Evolutionary conservation across 2,113 vertebrate genomes (phyloP).

Genomic region (Opisthocomus hoazin): DNA sequence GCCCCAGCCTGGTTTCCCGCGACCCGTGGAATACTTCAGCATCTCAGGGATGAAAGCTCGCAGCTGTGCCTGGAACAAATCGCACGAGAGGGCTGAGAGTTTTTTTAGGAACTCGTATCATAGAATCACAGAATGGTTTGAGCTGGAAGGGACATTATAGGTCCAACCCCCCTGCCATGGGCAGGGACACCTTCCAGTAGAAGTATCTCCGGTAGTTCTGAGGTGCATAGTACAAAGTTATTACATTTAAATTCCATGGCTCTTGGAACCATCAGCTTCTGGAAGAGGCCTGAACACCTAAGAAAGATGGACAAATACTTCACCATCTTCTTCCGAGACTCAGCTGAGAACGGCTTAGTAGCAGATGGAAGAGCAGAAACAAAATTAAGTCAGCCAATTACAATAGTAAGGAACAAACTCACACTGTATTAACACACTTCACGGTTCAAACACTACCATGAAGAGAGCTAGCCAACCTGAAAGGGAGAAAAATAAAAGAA

Average conservation of each 20-base stretch:
- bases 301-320: neutral
- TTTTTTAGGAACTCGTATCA: fast-evolving
- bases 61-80: slow-evolving; percentile 85
- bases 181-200: too few relatives aligned
- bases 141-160: too few relatives aligned
- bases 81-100: neutral
- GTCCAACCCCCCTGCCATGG: too few relatives aligned
- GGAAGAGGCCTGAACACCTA: neutral
- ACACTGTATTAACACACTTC: fast-evolving
- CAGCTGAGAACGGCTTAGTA: neutral
- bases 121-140: too few relatives aligned
- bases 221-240: fast-evolving
- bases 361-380: neutral
- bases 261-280: neutral
- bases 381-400: neutral
- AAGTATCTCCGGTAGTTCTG: neutral
- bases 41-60: slow-evolving; percentile 99
- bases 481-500: neutral
- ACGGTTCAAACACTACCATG: neutral
- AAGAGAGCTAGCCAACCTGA: neutral
- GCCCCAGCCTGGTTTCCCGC: slow-evolving; percentile 97
- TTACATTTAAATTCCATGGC: neutral
- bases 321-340: neutral
- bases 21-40: slow-evolving; percentile 97
- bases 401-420: neutral